These are phyloP conservation scores for Helicoverpa assulta DNA, from an alignment of 2,888 invertebrate species.

Conservation along the genomic window DNA sequence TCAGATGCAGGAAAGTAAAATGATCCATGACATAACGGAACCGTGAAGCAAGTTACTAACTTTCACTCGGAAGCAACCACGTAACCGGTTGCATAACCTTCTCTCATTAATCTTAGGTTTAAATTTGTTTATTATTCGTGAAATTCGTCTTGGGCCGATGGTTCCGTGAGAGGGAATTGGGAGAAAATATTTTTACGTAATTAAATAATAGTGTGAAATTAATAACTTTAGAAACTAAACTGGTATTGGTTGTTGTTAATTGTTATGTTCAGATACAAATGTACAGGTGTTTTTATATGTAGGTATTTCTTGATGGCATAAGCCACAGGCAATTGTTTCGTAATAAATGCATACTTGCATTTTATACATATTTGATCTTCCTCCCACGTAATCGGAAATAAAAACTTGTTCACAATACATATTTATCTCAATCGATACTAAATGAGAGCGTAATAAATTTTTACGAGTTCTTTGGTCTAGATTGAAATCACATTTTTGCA, in stretches of 20 bases:
- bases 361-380: not conserved
- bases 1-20: slow-evolving; percentile 67
- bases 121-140: slow-evolving; percentile 56
- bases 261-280: not conserved
- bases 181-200: slow-evolving; percentile 23
- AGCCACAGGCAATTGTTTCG: too few relatives aligned
- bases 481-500: too few relatives aligned
- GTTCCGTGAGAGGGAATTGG: slow-evolving; percentile 16
- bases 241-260: not conserved
- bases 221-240: slow-evolving; percentile 3
- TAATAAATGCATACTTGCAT: not conserved
- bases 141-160: slow-evolving; percentile 49
- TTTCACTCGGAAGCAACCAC: slow-evolving; percentile 72
- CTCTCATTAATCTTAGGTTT: slow-evolving; percentile 57
- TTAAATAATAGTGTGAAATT: slow-evolving; percentile 24
- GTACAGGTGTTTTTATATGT: not conserved
- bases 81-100: slow-evolving; percentile 60
- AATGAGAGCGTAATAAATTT: too few relatives aligned
- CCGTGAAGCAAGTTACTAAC: slow-evolving; percentile 64
- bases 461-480: too few relatives aligned
- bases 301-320: too few relatives aligned
- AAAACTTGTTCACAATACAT: too few relatives aligned
- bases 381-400: not conserved
- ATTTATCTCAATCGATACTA: too few relatives aligned
- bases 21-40: slow-evolving; percentile 71